phyloP scores from a whole-genome alignment of 2,113 vertebrate genomes.

The Alligator mississippiensis region DNA sequence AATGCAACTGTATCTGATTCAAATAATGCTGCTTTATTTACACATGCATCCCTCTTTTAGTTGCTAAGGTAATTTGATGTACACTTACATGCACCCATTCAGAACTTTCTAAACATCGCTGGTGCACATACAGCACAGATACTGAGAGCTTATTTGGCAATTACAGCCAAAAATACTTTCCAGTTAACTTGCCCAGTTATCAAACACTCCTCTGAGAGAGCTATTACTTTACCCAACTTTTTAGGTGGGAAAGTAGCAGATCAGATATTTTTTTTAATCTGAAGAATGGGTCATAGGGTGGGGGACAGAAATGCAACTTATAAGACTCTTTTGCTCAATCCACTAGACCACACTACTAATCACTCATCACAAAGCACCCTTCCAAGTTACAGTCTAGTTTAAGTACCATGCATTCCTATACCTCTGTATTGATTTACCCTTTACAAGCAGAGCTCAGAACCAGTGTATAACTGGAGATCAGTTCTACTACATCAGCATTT shows the following conservation, averaged over 20 bases:
- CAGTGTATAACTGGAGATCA: neutral
- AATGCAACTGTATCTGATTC: neutral
- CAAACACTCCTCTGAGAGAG: neutral
- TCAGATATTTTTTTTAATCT: neutral
- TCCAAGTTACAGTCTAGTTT: neutral
- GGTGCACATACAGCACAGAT: neutral
- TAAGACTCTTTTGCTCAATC: neutral
- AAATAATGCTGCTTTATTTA: neutral
- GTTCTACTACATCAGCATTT: neutral
- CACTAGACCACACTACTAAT: neutral
- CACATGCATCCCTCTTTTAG: neutral
- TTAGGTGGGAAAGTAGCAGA: neutral
- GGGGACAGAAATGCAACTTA: neutral
- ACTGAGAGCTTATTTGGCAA: neutral
- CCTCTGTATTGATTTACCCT: neutral
- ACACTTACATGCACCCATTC: neutral
- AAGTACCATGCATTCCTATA: accelerated
- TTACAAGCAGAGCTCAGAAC: accelerated
- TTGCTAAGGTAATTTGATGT: neutral
- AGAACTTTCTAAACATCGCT: neutral
- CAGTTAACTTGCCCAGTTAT: neutral
- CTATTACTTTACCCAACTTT: accelerated
- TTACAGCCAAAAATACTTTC: neutral
- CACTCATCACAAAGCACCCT: neutral
- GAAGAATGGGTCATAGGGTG: neutral